Conservation (phyloP, 2,888 invertebrate genomes). For the Latrodectus elegans region DNA sequence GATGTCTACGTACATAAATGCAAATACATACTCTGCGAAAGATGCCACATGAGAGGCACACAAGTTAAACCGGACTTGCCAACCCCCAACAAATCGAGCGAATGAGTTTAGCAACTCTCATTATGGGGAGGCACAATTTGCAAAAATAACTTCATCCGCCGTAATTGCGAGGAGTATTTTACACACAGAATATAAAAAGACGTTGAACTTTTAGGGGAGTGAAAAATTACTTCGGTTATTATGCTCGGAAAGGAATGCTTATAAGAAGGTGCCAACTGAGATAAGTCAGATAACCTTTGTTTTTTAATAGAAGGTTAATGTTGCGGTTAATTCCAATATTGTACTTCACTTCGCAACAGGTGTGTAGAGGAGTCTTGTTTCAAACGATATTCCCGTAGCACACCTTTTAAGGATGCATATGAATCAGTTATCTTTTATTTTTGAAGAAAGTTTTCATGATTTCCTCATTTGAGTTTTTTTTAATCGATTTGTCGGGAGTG, state of each 20-base stretch:
- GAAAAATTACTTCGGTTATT: constrained; percentile 38
- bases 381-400: no score
- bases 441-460: no score
- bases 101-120: constrained; percentile 4
- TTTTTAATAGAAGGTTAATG: background rate
- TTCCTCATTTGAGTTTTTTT: no score
- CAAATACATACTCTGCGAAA: background rate
- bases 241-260: background rate
- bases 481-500: no score
- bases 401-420: no score
- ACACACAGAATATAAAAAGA: constrained; percentile 3
- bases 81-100: background rate
- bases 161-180: constrained; percentile 26
- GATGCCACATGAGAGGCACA: constrained; percentile 9
- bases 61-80: constrained; percentile 26
- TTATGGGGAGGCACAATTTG: constrained; percentile 35
- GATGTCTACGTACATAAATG: constrained; percentile 16
- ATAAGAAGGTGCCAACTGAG: background rate
- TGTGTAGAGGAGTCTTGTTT: no score
- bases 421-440: no score
- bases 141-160: constrained; percentile 32
- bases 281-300: background rate
- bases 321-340: no score
- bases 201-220: constrained; percentile 9
- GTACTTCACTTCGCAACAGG: no score